Evolutionary conservation across 2,113 vertebrate genomes (phyloP), one percentile per base, ranked within the genome.

Genomic region (Sterrhoptilus dennistouni): DNA sequence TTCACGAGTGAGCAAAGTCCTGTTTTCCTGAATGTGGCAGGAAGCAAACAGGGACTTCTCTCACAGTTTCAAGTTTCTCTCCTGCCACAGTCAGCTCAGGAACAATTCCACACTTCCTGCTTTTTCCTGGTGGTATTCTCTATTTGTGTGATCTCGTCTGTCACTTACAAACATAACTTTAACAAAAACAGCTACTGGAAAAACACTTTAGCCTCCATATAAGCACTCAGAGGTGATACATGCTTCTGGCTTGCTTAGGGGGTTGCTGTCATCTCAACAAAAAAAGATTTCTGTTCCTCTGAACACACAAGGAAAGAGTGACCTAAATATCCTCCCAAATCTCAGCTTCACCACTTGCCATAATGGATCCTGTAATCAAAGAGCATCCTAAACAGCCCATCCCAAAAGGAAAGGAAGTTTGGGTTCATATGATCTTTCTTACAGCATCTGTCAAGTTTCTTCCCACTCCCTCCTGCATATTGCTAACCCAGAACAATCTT

Each of bases 371-470:
- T 90, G 22, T n/a, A 83, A 75, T 25, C 76, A 89, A 66, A 47
- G 56, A 76, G 79, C 85, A 96, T 66, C 89, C 86, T 78, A 77
- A 95, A 89, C 89, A 95, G 87, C 52, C 69, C 80, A 87, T 22
- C 76, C 86, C 68, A 84, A 81, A 85, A 54, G 71, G 86, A 93
- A 93, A 96, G 91, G 94, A 97, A 93, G 91, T 91, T 89, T 71
- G 89, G 94, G 94, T 96, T 97, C 94, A 97, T 93, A 95, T 80
- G 88, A 68, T 91, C 76, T 60, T 92, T 96, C 86, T 91, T 90
- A 65, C 21, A 92, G 95, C 95, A 97, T 93, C 93, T 96, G 95
- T 93, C 91, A 93, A 93, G 56, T 78, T 87, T 81, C 89, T 92
- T 93, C 72, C 96, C 95, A 95, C 95, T 72, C 91, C 83, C 96